Percentiles rank a stretch among this genome's conserved stretches.
These are phyloP conservation scores for Seriola quinqueradiata DNA, from an alignment of 2,113 vertebrate species.

Conservation along the genomic window DNA sequence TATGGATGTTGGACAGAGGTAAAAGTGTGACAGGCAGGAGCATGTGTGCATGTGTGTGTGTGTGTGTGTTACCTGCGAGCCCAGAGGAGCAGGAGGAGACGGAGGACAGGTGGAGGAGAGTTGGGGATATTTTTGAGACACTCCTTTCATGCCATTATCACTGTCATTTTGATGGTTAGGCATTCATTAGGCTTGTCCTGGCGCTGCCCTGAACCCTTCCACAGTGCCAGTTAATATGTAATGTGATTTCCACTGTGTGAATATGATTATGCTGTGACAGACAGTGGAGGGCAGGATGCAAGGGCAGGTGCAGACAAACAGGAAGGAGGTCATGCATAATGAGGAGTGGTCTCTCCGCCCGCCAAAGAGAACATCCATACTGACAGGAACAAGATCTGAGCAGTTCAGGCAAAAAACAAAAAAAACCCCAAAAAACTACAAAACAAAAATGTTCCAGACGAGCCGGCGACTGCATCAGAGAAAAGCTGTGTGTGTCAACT, in stretches of 20 bases:
- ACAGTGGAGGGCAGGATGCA: constrained; percentile 62
- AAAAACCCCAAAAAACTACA: background rate
- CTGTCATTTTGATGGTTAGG: constrained; percentile 61
- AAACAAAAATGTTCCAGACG: constrained; percentile 15
- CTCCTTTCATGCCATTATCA: constrained; percentile 53
- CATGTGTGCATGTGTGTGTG: constrained; percentile 9
- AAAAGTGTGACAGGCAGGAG: background rate
- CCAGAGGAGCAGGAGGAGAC: constrained; percentile 6
- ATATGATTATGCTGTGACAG: constrained; percentile 65
- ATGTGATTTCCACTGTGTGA: constrained; percentile 65
- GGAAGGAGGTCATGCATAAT: constrained; percentile 65
- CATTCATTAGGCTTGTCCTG: constrained; percentile 65
- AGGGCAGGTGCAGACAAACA: constrained; percentile 64
- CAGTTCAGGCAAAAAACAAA: constrained; percentile 23
- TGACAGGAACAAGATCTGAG: constrained; percentile 45
- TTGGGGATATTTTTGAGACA: constrained; percentile 34
- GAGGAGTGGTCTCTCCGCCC: constrained; percentile 35
- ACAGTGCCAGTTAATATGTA: constrained; percentile 58
- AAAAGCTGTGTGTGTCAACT: constrained; percentile 17
- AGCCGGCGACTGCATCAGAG: background rate
- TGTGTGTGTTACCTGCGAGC: constrained; percentile 14
- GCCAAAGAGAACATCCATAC: constrained; percentile 19
- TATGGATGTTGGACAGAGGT: constrained; percentile 20
- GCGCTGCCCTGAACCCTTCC: constrained; percentile 57
- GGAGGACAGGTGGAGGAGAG: constrained; percentile 48